phyloP scores from a whole-genome alignment of 2,113 vertebrate species.

The Varanus komodoensis region DNA sequence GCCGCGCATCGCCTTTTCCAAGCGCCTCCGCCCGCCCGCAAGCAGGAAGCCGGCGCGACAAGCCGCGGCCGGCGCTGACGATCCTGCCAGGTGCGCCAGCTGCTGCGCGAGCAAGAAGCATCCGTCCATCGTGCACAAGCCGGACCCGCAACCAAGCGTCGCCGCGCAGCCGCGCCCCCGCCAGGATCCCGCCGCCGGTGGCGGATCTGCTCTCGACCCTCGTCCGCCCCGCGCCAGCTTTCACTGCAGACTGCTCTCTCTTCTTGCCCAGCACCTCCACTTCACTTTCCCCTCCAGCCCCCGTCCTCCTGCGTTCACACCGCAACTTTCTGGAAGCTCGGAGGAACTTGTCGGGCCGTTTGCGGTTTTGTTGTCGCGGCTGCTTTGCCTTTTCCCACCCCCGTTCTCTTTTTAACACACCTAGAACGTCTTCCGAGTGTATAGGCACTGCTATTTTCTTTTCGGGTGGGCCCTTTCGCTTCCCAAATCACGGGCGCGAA shows the following conservation, averaged over 20 bases:
- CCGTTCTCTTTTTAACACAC: too few species aligned
- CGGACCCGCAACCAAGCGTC: background rate
- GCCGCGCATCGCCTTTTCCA: too few species aligned
- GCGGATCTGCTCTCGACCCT: background rate
- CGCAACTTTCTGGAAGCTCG: background rate
- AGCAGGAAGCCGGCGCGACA: background rate
- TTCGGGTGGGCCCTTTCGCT: background rate
- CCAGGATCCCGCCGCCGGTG: background rate
- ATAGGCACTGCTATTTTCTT: too few species aligned
- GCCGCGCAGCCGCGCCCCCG: background rate
- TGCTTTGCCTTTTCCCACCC: too few species aligned
- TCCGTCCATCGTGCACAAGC: too few species aligned
- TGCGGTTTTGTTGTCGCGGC: background rate
- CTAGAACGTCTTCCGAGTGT: background rate
- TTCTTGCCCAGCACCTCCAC: too few species aligned
- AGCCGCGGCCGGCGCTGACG: too few species aligned
- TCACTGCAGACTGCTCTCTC: background rate
- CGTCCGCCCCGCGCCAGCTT: background rate
- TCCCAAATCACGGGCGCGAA: background rate
- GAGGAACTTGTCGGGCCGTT: background rate
- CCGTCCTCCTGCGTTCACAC: too few species aligned
- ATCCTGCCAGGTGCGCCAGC: too few species aligned
- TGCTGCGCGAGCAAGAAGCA: too few species aligned
- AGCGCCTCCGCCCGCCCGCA: background rate
- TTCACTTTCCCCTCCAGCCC: too few species aligned